Base-by-base conservation (phyloP, 2,797 vertebrate species). In the Neopelma chrysocephalum region DNA sequence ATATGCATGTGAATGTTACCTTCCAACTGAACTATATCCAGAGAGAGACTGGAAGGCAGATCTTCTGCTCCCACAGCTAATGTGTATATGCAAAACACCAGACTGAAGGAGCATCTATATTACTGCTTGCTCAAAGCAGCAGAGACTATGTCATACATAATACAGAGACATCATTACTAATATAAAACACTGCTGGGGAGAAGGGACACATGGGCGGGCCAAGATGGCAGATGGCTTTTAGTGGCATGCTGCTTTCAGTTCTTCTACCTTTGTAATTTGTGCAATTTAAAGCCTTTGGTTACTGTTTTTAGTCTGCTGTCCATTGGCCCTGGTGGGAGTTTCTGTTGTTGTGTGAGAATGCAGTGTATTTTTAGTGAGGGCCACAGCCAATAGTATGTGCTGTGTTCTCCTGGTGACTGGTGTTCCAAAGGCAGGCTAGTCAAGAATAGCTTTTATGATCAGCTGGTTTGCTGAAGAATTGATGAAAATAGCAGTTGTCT, bases 211-310 rank as follows among this genome's bases (percentile, higher is more conserved):
- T 94, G 96, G 97, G 96, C 8, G 16, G 97, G 97, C 97, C 97
- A 97, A 97, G 96, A 96, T 96, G 97, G 98, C 97, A 98, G 98
- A 98, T 98, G 97, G 97, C 96, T 96, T 85, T 93, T 95, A 91
- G 96, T 69, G 64, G 93, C 97, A 91, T 96, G 97, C 97, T 97
- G 97, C 92, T 96, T 97, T 92, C 96, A 81, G 96, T 88, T 90
- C 94, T 93, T 96, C 96, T 93, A 96, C 97, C 97, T 98, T 97
- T 93, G 96, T 77, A 72, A 91, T 94, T 58, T 79, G 86, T 96
- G 95, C 95, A 95, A 91, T 97, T 96, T 87, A 96, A 97, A 97
- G 97, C 97, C 96, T 96, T 96, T 64, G 79, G 96, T 96, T 97
- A 96, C 97, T 97, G 96, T 96, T 97, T 97, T 97, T 96, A 98